Percentiles rank a stretch among this genome's conserved stretches.
Evolutionary conservation across 2,113 vertebrate species (phyloP).

Genomic region (Alectura lathami): DNA sequence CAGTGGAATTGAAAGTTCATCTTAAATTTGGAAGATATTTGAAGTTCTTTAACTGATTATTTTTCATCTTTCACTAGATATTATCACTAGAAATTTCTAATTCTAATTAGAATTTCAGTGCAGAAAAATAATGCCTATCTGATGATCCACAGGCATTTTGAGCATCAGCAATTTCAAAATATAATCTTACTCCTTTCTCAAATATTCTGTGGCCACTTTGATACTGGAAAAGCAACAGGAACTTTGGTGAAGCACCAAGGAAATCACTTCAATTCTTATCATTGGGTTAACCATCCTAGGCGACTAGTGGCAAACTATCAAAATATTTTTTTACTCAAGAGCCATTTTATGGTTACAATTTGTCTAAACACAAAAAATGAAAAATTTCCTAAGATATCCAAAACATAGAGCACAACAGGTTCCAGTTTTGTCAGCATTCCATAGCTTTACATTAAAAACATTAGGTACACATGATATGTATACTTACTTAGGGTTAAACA

Average conservation of each 20-base stretch:
- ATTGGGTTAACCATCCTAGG: background rate
- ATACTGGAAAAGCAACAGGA: background rate
- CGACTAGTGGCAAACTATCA: background rate
- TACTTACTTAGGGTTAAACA: background rate
- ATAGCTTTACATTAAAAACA: background rate
- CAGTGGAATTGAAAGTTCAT: background rate
- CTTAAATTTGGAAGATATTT: background rate
- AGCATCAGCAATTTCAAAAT: background rate
- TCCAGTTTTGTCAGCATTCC: background rate
- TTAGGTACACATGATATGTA: background rate
- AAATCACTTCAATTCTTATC: background rate
- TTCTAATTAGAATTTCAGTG: background rate
- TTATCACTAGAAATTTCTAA: background rate
- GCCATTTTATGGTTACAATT: background rate
- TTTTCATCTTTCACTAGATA: background rate
- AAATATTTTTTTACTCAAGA: background rate
- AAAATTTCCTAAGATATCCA: background rate
- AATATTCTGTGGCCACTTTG: background rate
- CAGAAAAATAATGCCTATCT: background rate
- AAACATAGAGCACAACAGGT: background rate
- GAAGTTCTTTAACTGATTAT: background rate
- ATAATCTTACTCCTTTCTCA: background rate
- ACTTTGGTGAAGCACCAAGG: background rate
- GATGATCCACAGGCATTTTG: background rate
- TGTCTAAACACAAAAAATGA: background rate